A percentile compares a stretch with the other conserved stretches of the same genome.
Evolutionary conservation across 2,113 vertebrate species (phyloP).

Genomic region (Protobothrops mucrosquamatus): DNA sequence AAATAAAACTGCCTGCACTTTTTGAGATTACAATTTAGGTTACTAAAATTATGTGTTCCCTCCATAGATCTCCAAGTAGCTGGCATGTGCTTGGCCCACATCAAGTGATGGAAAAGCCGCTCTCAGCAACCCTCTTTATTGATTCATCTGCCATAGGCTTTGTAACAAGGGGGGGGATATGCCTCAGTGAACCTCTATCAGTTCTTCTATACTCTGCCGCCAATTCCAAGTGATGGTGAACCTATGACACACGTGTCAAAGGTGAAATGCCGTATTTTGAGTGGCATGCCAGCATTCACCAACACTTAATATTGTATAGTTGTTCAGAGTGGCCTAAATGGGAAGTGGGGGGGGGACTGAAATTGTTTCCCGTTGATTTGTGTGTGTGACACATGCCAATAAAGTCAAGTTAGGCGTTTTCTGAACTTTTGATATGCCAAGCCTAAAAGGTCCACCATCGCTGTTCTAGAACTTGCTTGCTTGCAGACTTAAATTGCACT

Average conservation of each 20-base stretch:
- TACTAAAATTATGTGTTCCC: constrained; percentile 17
- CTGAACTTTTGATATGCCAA: not conserved
- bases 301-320: not conserved
- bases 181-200: not conserved
- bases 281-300: not conserved
- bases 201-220: not conserved
- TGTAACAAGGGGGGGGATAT: not conserved
- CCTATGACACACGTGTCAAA: not conserved
- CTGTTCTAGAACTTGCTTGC: not conserved
- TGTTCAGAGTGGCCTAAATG: not conserved
- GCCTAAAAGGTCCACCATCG: too few relatives aligned
- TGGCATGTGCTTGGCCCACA: not conserved
- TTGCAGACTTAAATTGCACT: not conserved
- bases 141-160: not conserved
- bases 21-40: not conserved
- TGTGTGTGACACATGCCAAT: not conserved
- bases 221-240: not conserved
- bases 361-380: not conserved
- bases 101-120: not conserved
- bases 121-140: not conserved
- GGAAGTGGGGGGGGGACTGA: not conserved
- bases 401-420: not conserved
- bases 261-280: not conserved
- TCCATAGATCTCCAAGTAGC: not conserved
- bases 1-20: not conserved